Evolutionary conservation across 2,113 vertebrate species (phyloP).

Genomic region (Murina feae): DNA sequence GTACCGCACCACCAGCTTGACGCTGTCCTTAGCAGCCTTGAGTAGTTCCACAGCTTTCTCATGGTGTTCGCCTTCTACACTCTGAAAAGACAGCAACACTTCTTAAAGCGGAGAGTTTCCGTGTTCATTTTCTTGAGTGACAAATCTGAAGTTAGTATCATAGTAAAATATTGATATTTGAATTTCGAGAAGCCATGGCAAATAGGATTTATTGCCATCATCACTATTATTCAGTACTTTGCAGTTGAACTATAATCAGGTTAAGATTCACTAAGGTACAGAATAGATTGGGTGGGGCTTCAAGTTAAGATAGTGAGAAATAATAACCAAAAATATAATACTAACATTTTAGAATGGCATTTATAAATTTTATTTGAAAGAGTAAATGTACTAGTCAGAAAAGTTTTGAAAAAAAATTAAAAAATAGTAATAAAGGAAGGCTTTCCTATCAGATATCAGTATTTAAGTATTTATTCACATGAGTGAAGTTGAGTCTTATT

Average conservation of each 20-base stretch:
- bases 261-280: not conserved
- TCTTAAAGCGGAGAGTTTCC: not conserved
- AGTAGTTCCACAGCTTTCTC: conserved; percentile 97
- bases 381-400: not conserved
- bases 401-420: not conserved
- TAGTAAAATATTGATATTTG: not conserved
- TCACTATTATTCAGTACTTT: not conserved
- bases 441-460: not conserved
- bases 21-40: conserved; percentile 96
- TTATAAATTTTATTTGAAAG: not conserved
- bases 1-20: conserved; percentile 98
- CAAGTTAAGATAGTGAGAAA: not conserved
- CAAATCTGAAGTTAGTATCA: not conserved
- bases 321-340: not conserved
- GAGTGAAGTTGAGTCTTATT: not conserved
- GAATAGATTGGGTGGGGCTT: not conserved
- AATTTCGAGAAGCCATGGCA: not conserved
- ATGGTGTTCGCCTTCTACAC: conserved; percentile 97
- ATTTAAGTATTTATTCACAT: not conserved
- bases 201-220: not conserved
- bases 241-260: not conserved
- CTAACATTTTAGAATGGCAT: not conserved
- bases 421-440: not conserved
- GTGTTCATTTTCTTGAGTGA: not conserved
- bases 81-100: conserved; percentile 80